Evolutionary conservation across 2,113 vertebrate species (phyloP), one percentile per base, ranked within the genome.

Genomic region (Turdus rufiventris): DNA sequence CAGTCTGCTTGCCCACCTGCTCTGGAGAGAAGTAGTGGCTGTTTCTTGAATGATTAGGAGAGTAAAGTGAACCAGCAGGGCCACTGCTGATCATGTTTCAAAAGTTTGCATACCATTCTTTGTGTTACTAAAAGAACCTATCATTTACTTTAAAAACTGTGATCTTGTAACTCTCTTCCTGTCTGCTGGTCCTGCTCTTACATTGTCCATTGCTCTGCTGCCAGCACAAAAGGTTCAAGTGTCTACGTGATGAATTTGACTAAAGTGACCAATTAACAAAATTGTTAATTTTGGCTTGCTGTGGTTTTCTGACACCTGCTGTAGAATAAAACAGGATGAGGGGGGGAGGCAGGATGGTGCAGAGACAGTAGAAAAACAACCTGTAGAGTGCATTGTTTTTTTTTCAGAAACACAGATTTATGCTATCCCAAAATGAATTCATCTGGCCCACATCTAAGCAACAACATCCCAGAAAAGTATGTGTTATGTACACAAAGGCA

Each of bases 101-200:
- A 23, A 33, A 60, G n/a, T 15, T 80, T 19, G 0, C 33, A 6
- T 23, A 12, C 8, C 1, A 2, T n/a, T 71, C 48, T 70, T 50
- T 57, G 42, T 51, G 4, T 43, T 14, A 43, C 15, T 72, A 14
- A 58, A 73, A 67, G 19, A 4, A 3, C 5, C 11, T 26, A 7
- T 48, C 1, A 36, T 62, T 88, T 85, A 21, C 8, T 58, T 57
- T 54, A 13, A 58, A 77, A 74, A 18, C 1, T n/a, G 2, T 43
- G 8, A 18, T 85, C 3, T 88, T 66, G 21, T 65, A 38, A 31
- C 6, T 31, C 4, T 47, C 23, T 29, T 68, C 5, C 10, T 65
- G 16, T 42, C 62, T 72, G 40, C 48, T 75, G 34, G 17, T 40
- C 29, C 33, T 88, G 23, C 33, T 63, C 20, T 79, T 72, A 16